Conservation (phyloP, 2,797 vertebrate species). For the Gymnothorax reevesii region DNA sequence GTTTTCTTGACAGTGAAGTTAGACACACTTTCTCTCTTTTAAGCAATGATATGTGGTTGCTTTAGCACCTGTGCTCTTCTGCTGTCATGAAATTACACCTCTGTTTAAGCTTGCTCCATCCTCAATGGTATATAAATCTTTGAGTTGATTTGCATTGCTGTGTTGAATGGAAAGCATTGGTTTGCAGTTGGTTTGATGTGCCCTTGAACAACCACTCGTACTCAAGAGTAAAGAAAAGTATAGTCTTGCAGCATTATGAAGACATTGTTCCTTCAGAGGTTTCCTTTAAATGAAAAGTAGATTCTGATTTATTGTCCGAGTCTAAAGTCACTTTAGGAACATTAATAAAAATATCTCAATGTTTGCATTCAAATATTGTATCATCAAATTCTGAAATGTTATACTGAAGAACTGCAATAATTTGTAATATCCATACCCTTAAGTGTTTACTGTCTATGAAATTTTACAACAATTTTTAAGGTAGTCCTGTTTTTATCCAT, state of each 20-base stretch:
- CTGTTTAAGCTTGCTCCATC: not conserved
- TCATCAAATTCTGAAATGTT: not conserved
- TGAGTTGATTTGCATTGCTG: not conserved
- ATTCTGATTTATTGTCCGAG: not conserved
- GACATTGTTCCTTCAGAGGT: not conserved
- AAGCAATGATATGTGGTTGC: not conserved
- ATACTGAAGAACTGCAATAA: not conserved
- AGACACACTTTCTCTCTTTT: not conserved
- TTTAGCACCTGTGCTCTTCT: not conserved
- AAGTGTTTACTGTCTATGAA: not conserved
- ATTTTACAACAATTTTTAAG: not conserved
- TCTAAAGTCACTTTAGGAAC: not conserved
- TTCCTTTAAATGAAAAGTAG: not conserved
- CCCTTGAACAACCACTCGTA: not conserved
- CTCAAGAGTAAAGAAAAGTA: not conserved
- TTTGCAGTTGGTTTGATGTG: not conserved
- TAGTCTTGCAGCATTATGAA: not conserved
- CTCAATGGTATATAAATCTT: not conserved
- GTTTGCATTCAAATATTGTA: no score
- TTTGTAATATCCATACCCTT: not conserved
- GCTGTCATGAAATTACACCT: not conserved
- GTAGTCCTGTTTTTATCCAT: not conserved
- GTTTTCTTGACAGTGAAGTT: not conserved
- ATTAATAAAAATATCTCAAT: not conserved
- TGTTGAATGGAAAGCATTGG: not conserved